Conservation (phyloP, 1,140 invertebrate species). For the Drosophila bocki region DNA sequence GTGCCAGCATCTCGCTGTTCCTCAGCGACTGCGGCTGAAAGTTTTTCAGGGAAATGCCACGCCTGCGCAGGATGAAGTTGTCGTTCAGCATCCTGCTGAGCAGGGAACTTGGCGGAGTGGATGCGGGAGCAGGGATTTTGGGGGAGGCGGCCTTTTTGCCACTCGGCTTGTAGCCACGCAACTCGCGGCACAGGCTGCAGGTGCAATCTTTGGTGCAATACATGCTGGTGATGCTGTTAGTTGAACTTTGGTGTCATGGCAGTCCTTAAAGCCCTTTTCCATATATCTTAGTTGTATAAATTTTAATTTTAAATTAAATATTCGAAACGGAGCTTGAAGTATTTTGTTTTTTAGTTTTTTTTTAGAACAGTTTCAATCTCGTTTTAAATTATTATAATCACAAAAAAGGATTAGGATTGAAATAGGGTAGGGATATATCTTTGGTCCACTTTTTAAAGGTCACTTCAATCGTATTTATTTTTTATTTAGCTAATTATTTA, state of each 20-base stretch:
- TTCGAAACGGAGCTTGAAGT: neutral
- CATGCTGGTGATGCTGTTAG: conserved; percentile 61
- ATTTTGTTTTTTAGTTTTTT: neutral
- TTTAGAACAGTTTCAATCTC: neutral
- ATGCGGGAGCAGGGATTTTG: neutral
- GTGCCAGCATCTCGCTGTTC: conserved; percentile 76
- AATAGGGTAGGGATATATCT: neutral
- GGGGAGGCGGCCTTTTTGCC: conserved; percentile 59
- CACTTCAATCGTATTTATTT: neutral
- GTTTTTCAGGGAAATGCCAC: conserved; percentile 76
- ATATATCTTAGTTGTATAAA: neutral
- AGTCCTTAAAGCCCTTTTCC: conserved; percentile 18
- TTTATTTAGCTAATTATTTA: neutral
- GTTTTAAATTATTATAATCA: neutral
- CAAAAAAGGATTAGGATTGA: neutral
- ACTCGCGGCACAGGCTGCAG: conserved; percentile 86
- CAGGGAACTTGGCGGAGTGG: conserved; percentile 33
- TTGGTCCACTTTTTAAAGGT: neutral
- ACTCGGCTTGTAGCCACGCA: conserved; percentile 77
- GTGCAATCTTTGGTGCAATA: conserved; percentile 86
- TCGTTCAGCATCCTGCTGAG: conserved; percentile 81
- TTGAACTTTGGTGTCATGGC: conserved; percentile 67
- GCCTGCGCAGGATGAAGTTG: conserved; percentile 85
- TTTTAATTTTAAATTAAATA: neutral
- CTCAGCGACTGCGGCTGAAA: conserved; percentile 80